phyloP scores from a whole-genome alignment of 2,888 invertebrate genomes.

The Gymnocheta viridis region DNA sequence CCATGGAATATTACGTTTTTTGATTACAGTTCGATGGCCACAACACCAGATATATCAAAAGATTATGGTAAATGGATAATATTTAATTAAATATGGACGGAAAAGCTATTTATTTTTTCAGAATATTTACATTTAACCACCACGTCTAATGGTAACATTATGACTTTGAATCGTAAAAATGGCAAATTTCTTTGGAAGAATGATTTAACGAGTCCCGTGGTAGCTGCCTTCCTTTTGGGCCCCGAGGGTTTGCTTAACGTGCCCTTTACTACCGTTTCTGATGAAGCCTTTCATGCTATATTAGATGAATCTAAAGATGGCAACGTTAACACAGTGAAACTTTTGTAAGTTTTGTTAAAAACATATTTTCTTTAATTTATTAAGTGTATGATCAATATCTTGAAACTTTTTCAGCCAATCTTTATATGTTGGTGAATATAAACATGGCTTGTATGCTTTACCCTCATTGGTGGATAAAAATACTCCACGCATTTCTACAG shows the following conservation, averaged over 20 bases:
- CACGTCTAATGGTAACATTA: constrained; percentile 92
- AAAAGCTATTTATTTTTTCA: constrained; percentile 80
- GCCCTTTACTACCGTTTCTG: constrained; percentile 94
- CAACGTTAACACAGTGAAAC: constrained; percentile 85
- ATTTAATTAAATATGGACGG: too few relatives aligned
- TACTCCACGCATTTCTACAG: constrained; percentile 90
- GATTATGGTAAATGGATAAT: constrained; percentile 87
- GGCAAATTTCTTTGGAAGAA: constrained; percentile 93
- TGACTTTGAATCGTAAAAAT: constrained; percentile 91
- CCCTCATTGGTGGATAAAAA: constrained; percentile 96
- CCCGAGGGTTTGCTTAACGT: constrained; percentile 90
- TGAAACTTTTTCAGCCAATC: constrained; percentile 86
- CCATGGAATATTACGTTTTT: constrained; percentile 98
- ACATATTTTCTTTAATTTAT: background rate
- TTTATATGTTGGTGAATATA: constrained; percentile 94
- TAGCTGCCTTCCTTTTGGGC: constrained; percentile 92
- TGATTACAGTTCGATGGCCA: constrained; percentile 94
- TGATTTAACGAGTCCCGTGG: constrained; percentile 93
- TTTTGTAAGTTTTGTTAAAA: constrained; percentile 83
- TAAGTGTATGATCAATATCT: background rate
- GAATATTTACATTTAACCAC: constrained; percentile 94
- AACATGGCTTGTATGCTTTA: constrained; percentile 93
- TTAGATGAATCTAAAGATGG: constrained; percentile 85
- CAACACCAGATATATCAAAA: constrained; percentile 88
- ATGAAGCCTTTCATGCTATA: constrained; percentile 90